These are phyloP conservation scores for Spilarctia lutea DNA, from an alignment of 2,888 invertebrate species.

Conservation along the genomic window DNA sequence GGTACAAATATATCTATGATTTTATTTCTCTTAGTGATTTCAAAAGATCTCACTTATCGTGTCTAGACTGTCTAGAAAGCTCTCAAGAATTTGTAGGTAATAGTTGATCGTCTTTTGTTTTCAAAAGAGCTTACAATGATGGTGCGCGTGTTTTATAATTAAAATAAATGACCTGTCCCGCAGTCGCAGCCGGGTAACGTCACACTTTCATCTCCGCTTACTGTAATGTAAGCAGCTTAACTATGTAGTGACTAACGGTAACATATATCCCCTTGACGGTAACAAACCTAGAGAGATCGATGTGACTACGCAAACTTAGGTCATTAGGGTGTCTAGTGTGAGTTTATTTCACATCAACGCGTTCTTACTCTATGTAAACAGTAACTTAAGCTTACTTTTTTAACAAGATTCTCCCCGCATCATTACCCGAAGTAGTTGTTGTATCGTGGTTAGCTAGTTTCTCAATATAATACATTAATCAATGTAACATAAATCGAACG, in stretches of 20 bases:
- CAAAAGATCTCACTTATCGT: not conserved
- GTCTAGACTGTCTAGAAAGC: not conserved
- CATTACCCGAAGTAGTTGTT: too few species aligned
- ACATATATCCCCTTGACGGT: conserved; percentile 2
- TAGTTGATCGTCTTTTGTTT: not conserved
- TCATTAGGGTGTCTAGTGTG: not conserved
- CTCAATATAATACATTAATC: not conserved
- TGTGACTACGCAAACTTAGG: conserved; percentile 8
- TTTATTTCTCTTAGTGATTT: not conserved
- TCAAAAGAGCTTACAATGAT: not conserved
- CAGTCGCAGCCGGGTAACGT: not conserved
- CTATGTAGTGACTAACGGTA: conserved; percentile 18
- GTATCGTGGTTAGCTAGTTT: too few species aligned
- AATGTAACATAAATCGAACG: not conserved
- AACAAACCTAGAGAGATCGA: conserved; percentile 18
- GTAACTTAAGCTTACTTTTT: too few species aligned
- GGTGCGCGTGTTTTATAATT: not conserved
- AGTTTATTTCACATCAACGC: too few species aligned
- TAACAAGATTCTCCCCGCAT: too few species aligned
- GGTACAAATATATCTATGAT: not conserved
- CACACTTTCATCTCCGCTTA: not conserved
- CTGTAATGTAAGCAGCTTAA: conserved; percentile 1
- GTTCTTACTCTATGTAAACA: too few species aligned
- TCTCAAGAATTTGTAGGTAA: not conserved
- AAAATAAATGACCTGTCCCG: not conserved